phyloP scores from a whole-genome alignment of 2,888 invertebrate genomes.

The Osedax frankpressi region DNA sequence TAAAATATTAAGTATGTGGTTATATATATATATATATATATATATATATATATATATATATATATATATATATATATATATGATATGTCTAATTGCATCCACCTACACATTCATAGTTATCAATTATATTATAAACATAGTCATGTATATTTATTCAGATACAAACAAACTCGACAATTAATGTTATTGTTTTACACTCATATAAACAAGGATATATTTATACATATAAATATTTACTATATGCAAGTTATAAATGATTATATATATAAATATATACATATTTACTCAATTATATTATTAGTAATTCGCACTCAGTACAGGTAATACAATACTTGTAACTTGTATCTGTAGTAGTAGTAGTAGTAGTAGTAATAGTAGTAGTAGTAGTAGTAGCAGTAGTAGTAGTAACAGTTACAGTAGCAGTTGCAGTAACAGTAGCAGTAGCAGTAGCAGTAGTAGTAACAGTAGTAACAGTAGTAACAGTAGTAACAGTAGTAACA shows the following conservation, averaged over 20 bases:
- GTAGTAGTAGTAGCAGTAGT: conserved; percentile 18
- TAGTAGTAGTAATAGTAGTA: conserved; percentile 17
- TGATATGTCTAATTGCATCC: neutral
- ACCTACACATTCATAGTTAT: neutral
- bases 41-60: neutral
- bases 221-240: neutral
- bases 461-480: conserved; percentile 11
- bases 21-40: neutral
- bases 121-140: neutral
- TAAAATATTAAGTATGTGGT: neutral
- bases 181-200: no score
- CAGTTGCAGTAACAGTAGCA: conserved; percentile 15
- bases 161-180: neutral
- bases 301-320: no score
- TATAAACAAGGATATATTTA: neutral
- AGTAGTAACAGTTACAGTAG: conserved; percentile 16
- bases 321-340: no score
- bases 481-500: conserved; percentile 14
- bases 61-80: neutral
- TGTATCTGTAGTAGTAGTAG: neutral
- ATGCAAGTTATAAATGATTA: neutral
- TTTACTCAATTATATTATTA: neutral
- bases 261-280: neutral
- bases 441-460: conserved; percentile 16
- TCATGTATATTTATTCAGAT: neutral